A percentile compares a stretch with the other conserved stretches of the same genome.
These are phyloP conservation scores for Bibio marci DNA, from an alignment of 2,888 invertebrate species.

Conservation along the genomic window DNA sequence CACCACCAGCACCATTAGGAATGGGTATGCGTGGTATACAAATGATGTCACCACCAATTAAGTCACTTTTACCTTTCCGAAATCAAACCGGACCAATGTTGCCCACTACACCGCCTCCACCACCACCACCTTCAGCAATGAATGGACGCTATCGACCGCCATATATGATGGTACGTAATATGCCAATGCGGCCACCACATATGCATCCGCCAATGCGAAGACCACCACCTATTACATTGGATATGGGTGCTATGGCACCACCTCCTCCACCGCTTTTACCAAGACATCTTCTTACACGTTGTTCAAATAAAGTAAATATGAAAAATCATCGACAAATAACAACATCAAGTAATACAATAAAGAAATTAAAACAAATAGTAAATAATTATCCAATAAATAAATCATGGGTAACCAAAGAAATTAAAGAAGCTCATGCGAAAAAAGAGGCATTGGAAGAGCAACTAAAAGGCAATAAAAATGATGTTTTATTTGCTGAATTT, in stretches of 20 bases:
- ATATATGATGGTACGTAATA: too few species aligned
- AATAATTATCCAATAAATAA: constrained; percentile 34
- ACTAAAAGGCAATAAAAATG: constrained; percentile 30
- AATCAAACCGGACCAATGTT: constrained; percentile 2
- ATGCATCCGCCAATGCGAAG: too few species aligned
- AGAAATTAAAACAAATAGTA: too few species aligned
- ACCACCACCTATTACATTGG: constrained; percentile 6
- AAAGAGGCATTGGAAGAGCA: constrained; percentile 35
- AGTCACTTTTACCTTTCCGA: background rate
- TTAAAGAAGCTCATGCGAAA: constrained; percentile 34
- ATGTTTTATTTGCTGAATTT: constrained; percentile 37
- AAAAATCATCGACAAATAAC: too few species aligned
- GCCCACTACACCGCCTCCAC: constrained; percentile 10
- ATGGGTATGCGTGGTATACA: constrained; percentile 11
- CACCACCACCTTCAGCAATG: constrained; percentile 12
- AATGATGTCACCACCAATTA: constrained; percentile 11
- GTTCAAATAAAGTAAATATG: constrained; percentile 18
- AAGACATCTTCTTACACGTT: constrained; percentile 1
- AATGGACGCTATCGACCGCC: constrained; percentile 30
- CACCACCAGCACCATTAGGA: constrained; percentile 3
- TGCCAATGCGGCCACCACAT: too few species aligned
- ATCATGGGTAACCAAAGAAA: constrained; percentile 39
- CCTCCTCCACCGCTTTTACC: constrained; percentile 8
- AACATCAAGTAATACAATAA: too few species aligned
- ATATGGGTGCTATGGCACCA: constrained; percentile 8